Conservation (phyloP, 2,888 invertebrate genomes). For the Invenusta paracnida region DNA sequence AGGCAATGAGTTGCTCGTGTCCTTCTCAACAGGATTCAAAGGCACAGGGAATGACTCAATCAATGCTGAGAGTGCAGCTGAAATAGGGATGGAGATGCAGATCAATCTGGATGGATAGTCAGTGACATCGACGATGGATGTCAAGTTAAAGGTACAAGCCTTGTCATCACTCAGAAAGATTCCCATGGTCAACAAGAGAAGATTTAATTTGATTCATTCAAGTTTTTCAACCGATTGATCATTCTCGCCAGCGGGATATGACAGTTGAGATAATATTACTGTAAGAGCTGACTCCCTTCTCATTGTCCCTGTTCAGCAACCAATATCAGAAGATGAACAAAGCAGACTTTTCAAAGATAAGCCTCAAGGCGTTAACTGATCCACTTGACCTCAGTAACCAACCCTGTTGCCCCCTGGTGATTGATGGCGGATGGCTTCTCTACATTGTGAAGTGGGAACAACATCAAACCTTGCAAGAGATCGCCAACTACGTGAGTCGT, state of each 20-base stretch:
- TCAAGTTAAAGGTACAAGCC: not conserved
- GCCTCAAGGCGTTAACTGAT: not conserved
- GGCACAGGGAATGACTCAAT: not conserved
- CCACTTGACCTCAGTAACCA: not conserved
- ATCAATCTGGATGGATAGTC: not conserved
- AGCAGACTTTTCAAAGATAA: not conserved
- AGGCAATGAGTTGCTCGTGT: not conserved
- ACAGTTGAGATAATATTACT: not conserved
- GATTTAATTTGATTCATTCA: no score
- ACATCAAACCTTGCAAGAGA: no score
- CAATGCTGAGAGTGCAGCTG: not conserved
- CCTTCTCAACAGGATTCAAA: constrained; percentile 15
- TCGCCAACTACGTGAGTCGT: no score
- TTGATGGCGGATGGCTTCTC: not conserved
- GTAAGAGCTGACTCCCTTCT: not conserved
- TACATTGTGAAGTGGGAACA: not conserved
- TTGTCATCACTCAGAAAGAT: not conserved
- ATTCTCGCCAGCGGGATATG: not conserved
- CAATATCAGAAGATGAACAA: not conserved
- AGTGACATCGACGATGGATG: not conserved
- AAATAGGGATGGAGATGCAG: not conserved
- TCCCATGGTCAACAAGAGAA: not conserved
- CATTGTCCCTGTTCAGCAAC: not conserved
- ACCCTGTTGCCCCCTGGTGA: not conserved
- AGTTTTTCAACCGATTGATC: not conserved